Conservation (phyloP, 2,797 vertebrate species). For the Lagocephalus sceleratus region DNA sequence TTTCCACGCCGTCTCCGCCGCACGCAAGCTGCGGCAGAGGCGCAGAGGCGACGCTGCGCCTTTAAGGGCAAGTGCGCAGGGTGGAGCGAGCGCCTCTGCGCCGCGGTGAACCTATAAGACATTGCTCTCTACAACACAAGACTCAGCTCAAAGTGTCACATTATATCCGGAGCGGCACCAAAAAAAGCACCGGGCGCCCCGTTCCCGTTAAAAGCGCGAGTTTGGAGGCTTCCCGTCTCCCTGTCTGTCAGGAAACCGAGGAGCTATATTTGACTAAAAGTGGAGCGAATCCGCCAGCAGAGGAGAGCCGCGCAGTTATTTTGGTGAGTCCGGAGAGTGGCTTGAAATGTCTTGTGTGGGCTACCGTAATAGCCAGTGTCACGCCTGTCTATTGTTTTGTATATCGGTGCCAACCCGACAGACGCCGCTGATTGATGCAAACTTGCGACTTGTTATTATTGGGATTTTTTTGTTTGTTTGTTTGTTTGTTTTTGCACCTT, state of each 20-base stretch:
- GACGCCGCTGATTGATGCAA: conserved; percentile 30
- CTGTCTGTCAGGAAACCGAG: conserved; percentile 8
- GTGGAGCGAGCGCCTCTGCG: conserved; percentile 55
- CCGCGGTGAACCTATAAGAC: conserved; percentile 61
- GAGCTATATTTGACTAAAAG: conserved; percentile 31
- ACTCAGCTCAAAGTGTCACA: conserved; percentile 57
- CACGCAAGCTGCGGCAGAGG: conserved; percentile 4
- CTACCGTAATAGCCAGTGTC: conserved; percentile 8
- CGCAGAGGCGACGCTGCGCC: conserved; percentile 31
- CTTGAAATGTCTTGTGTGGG: conserved; percentile 19
- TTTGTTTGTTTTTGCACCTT: neutral
- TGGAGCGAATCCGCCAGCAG: conserved; percentile 37
- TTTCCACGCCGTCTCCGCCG: neutral
- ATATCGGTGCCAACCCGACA: conserved; percentile 40
- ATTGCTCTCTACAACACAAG: conserved; percentile 54
- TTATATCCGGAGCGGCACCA: conserved; percentile 23
- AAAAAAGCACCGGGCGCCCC: conserved; percentile 28
- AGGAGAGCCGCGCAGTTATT: conserved; percentile 34
- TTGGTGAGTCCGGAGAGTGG: conserved; percentile 65
- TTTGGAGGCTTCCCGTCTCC: neutral
- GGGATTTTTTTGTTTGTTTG: neutral
- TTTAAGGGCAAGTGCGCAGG: conserved; percentile 69
- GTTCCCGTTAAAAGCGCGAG: conserved; percentile 36
- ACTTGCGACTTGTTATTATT: neutral
- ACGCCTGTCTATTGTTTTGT: conserved; percentile 36